phyloP scores from a whole-genome alignment of 2,113 vertebrate genomes.

The Aptenodytes patagonicus region DNA sequence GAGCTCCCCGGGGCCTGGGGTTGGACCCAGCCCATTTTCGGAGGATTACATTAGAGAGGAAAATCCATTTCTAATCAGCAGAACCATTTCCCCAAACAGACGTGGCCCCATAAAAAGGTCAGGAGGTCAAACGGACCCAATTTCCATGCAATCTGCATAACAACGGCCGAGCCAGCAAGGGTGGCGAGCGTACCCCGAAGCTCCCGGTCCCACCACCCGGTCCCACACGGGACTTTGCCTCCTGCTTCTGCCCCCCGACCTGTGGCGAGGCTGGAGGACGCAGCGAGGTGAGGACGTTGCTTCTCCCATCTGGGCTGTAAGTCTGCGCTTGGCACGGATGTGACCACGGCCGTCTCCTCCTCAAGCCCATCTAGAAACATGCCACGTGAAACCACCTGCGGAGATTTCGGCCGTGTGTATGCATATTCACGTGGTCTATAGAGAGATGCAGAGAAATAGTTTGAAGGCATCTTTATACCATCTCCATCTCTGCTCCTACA shows the following conservation, averaged over 20 bases:
- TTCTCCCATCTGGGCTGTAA: background rate
- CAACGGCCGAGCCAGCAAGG: background rate
- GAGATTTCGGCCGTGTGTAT: fast-evolving
- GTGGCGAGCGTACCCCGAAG: fast-evolving
- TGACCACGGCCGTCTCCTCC: background rate
- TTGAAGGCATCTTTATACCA: background rate
- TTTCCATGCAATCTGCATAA: background rate
- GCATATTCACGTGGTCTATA: fast-evolving
- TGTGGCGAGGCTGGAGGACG: background rate
- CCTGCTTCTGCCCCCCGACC: background rate
- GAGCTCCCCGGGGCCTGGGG: background rate
- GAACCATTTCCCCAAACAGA: background rate
- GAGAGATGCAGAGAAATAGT: fast-evolving
- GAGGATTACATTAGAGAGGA: background rate
- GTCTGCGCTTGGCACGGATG: fast-evolving
- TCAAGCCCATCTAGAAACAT: fast-evolving
- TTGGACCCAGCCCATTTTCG: background rate
- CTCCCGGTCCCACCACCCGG: background rate
- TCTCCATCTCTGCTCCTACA: background rate
- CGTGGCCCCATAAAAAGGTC: background rate
- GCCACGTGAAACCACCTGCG: fast-evolving
- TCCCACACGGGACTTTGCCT: background rate
- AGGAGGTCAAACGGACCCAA: background rate
- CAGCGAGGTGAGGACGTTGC: fast-evolving
- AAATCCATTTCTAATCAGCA: conserved; percentile 5